A percentile compares a stretch with the other conserved stretches of the same genome.
Evolutionary conservation across 2,797 vertebrate genomes (phyloP).

Genomic region (Cyclopterus lumpus): DNA sequence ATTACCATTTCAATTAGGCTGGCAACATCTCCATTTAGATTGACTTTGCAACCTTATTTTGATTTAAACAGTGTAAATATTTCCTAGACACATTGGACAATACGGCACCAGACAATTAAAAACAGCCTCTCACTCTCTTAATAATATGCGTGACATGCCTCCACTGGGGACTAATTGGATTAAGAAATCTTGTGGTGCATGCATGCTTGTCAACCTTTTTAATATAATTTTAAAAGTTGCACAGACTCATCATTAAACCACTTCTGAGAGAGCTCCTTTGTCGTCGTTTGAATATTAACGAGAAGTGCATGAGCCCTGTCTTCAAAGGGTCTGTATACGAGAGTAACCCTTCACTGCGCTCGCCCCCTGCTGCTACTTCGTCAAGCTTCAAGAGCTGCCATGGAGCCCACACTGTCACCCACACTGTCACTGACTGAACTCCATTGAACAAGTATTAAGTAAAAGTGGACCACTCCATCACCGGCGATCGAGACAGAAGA

Average conservation of each 20-base stretch:
- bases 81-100: slow-evolving; percentile 16
- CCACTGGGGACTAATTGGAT: slow-evolving; percentile 16
- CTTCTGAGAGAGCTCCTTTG: not conserved
- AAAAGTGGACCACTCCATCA: no score
- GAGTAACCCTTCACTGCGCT: not conserved
- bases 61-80: slow-evolving; percentile 5
- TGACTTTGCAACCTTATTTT: not conserved
- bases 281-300: not conserved
- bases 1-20: not conserved
- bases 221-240: not conserved
- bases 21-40: not conserved
- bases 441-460: not conserved
- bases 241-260: slow-evolving; percentile 11
- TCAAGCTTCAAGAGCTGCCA: no score
- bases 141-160: not conserved
- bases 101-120: slow-evolving; percentile 26
- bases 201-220: slow-evolving; percentile 8
- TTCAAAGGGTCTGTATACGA: not conserved
- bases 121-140: not conserved
- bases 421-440: not conserved
- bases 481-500: not conserved
- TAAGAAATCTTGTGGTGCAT: slow-evolving; percentile 23
- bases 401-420: not conserved
- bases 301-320: not conserved
- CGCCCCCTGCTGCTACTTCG: not conserved